Evolutionary conservation across 2,113 vertebrate genomes (phyloP).

Genomic region (Embiotoca jacksoni): DNA sequence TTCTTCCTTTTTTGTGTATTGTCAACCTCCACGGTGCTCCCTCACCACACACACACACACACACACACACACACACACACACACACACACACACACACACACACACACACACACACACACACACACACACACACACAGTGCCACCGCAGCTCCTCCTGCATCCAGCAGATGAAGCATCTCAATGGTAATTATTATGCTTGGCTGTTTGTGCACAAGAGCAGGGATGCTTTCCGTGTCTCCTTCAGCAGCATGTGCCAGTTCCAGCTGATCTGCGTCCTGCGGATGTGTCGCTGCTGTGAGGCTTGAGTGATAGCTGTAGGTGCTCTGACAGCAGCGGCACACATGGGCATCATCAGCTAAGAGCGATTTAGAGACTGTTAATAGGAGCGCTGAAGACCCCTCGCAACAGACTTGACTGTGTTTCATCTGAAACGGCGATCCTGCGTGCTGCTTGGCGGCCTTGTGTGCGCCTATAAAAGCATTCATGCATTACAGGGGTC

Average conservation of each 20-base stretch:
- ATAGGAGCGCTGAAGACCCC: constrained; percentile 47
- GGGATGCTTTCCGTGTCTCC: constrained; percentile 48
- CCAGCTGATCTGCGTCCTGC: constrained; percentile 41
- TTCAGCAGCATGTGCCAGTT: constrained; percentile 51
- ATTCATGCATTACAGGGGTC: constrained; percentile 73
- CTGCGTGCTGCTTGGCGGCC: constrained; percentile 31
- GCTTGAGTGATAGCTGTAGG: constrained; percentile 45
- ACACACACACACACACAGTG: constrained; percentile 14
- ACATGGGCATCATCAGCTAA: constrained; percentile 22
- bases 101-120: constrained; percentile 14
- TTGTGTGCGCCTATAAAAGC: constrained; percentile 65
- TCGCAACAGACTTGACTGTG: constrained; percentile 70
- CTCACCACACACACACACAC: constrained; percentile 17
- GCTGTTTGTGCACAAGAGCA: constrained; percentile 57
- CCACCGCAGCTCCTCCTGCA: constrained; percentile 20
- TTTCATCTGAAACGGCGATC: constrained; percentile 45
- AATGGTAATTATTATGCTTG: constrained; percentile 52
- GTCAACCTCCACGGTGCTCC: constrained; percentile 2
- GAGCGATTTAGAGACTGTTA: constrained; percentile 45
- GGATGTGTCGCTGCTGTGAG: constrained; percentile 15
- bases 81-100: constrained; percentile 23
- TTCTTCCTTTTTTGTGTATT: constrained; percentile 24
- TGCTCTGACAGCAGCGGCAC: constrained; percentile 13
- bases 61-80: constrained; percentile 13
- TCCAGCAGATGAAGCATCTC: constrained; percentile 33